A percentile compares a stretch with the other conserved stretches of the same genome.
These are phyloP conservation scores for Eucera pruinosa DNA, from an alignment of 2,888 invertebrate species.

Conservation along the genomic window DNA sequence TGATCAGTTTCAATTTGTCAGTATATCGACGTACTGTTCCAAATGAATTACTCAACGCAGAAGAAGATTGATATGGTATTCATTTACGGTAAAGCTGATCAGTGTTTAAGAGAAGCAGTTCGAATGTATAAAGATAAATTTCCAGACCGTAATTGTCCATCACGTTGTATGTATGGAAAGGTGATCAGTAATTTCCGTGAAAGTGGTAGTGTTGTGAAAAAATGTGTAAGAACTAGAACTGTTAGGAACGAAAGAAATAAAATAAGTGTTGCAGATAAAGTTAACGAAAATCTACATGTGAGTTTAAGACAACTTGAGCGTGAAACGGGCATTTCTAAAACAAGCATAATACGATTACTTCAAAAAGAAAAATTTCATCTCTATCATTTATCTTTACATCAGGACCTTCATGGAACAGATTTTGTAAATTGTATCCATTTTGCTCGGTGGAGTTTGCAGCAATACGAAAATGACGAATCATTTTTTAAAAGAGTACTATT, in stretches of 20 bases:
- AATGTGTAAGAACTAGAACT: neutral
- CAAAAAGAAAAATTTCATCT: constrained; percentile 11
- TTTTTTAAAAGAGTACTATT: neutral
- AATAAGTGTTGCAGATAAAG: neutral
- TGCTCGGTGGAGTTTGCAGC: neutral
- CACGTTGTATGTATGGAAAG: neutral
- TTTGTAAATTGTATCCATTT: neutral
- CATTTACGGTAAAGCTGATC: neutral
- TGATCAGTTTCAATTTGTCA: neutral
- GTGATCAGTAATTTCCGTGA: neutral
- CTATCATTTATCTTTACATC: neutral
- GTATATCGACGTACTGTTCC: neutral
- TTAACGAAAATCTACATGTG: neutral
- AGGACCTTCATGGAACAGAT: neutral
- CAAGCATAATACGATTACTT: constrained; percentile 22
- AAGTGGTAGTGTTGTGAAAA: neutral
- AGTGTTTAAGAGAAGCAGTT: neutral
- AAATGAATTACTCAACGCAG: neutral
- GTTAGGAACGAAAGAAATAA: neutral
- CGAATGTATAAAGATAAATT: neutral
- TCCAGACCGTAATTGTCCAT: neutral
- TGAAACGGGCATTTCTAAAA: constrained; percentile 1
- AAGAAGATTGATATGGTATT: neutral
- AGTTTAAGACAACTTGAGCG: neutral
- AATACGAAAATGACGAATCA: neutral